Evolutionary conservation across 2,888 invertebrate species (phyloP).

Genomic region (Epistrophe grossulariae): DNA sequence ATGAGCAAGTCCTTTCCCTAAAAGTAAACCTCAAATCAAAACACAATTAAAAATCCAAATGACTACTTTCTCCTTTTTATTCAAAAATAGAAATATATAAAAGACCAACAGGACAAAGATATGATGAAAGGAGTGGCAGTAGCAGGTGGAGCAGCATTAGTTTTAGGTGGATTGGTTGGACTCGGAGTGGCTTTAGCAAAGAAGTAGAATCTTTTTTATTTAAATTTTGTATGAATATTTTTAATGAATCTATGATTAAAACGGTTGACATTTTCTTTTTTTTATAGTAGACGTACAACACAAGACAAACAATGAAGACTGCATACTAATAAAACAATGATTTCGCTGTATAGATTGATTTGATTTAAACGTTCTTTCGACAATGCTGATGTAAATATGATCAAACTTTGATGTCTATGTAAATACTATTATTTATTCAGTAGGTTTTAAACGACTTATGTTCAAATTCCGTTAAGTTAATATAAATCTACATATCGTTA

Average conservation of each 20-base stretch:
- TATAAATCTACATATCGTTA: slow-evolving; percentile 7
- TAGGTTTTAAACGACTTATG: background rate
- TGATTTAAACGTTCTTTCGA: background rate
- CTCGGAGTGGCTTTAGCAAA: slow-evolving; percentile 91
- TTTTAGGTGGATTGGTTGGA: slow-evolving; percentile 92
- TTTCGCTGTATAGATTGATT: slow-evolving; percentile 23
- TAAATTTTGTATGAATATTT: slow-evolving; percentile 43
- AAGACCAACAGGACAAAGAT: slow-evolving; percentile 96
- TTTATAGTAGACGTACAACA: slow-evolving; percentile 56
- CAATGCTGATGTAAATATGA: slow-evolving; percentile 45
- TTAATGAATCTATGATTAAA: slow-evolving; percentile 24
- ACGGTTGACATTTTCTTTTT: slow-evolving; percentile 47
- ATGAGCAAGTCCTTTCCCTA: slow-evolving; percentile 93
- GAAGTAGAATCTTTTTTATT: slow-evolving; percentile 81
- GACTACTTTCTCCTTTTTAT: background rate
- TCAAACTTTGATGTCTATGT: slow-evolving; percentile 41
- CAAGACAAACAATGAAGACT: slow-evolving; percentile 62
- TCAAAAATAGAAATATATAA: slow-evolving; percentile 88
- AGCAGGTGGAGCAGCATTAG: slow-evolving; percentile 94
- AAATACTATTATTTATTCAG: slow-evolving; percentile 44
- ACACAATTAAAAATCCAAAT: background rate
- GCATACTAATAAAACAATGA: slow-evolving; percentile 40
- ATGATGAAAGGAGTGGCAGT: slow-evolving; percentile 95
- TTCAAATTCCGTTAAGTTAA: background rate
- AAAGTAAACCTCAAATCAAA: slow-evolving; percentile 84